These are phyloP conservation scores for Pelecanus crispus DNA, from an alignment of 2,113 vertebrate species.

Conservation along the genomic window DNA sequence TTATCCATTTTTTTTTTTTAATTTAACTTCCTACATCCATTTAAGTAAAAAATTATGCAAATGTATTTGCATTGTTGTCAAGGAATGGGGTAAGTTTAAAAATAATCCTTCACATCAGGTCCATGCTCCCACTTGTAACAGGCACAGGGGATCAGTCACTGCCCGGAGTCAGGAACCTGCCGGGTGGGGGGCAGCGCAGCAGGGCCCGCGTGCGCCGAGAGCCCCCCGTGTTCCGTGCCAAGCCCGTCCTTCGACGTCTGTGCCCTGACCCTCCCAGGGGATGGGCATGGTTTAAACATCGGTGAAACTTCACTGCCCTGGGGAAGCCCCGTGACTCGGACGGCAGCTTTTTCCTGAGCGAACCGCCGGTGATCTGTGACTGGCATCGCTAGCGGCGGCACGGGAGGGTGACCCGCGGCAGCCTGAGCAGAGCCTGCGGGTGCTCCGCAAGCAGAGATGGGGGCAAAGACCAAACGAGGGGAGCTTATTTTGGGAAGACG, in stretches of 20 bases:
- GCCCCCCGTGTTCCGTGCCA: fast-evolving
- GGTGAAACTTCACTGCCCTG: fast-evolving
- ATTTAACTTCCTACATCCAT: neutral
- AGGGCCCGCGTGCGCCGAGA: fast-evolving
- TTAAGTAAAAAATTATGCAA: neutral
- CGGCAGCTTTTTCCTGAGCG: neutral
- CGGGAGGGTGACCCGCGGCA: fast-evolving
- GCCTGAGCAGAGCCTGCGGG: neutral
- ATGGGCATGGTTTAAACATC: fast-evolving
- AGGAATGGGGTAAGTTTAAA: neutral
- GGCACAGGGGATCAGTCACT: too few relatives aligned
- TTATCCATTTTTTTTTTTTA: fast-evolving
- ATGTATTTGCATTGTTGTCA: fast-evolving
- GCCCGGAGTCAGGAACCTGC: fast-evolving
- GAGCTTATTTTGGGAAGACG: too few relatives aligned
- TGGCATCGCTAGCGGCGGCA: fast-evolving
- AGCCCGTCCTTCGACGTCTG: neutral
- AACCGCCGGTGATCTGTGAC: fast-evolving
- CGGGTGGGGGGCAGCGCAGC: too few relatives aligned
- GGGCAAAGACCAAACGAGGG: neutral
- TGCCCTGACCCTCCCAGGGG: fast-evolving
- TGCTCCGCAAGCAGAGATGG: too few relatives aligned
- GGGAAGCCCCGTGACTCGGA: too few relatives aligned
- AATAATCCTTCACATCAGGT: fast-evolving
- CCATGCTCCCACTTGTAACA: fast-evolving